Evolutionary conservation across 23 tunicate genomes (phyloP).

Genomic region (Phallusia fumigata): DNA sequence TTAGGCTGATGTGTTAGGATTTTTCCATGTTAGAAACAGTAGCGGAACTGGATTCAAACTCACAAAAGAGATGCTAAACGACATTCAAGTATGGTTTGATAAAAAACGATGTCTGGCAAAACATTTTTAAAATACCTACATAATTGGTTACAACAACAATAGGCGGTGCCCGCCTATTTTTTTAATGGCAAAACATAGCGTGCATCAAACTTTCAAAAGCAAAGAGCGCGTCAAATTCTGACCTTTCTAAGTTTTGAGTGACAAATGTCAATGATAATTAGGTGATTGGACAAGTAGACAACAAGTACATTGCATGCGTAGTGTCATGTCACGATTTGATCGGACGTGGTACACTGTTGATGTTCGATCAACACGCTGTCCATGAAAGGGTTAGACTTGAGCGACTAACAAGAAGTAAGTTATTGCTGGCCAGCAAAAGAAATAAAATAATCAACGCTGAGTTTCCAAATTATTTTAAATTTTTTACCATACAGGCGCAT

Average conservation of each 20-base stretch:
- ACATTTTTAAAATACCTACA: no score
- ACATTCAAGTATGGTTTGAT: neutral
- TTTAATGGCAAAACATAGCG: no score
- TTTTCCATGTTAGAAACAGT: neutral
- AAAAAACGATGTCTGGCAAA: no score
- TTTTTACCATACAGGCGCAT: no score
- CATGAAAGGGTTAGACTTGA: conserved; percentile 85
- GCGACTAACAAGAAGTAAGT: conserved; percentile 31
- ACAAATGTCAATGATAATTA: neutral
- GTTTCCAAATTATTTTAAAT: no score
- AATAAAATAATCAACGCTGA: no score
- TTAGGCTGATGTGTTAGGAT: neutral
- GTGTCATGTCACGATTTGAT: neutral
- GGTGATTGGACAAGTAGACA: conserved; percentile 79
- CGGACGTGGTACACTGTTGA: neutral
- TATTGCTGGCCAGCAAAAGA: no score
- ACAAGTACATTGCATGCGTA: conserved; percentile 58
- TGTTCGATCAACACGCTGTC: conserved; percentile 94
- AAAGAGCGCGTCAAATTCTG: no score
- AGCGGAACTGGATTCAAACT: neutral
- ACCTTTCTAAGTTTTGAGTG: neutral
- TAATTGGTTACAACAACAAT: no score
- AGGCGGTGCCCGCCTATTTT: no score
- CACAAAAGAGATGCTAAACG: neutral
- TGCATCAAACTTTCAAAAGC: no score